Conservation (phyloP, 2,888 invertebrate species). For the Cheilosia scutellata region DNA sequence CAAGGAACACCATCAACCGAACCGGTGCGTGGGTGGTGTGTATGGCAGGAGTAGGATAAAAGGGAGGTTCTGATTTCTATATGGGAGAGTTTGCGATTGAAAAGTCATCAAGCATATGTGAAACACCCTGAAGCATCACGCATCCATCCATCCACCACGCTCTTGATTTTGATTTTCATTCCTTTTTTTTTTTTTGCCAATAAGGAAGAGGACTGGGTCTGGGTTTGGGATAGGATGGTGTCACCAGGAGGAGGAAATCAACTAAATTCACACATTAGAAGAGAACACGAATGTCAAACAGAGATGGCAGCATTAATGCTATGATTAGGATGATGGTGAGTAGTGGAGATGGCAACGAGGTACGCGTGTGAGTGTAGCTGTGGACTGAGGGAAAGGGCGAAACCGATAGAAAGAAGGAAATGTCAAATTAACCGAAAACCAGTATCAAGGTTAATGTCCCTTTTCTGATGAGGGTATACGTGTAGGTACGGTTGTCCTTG, state of each 20-base stretch:
- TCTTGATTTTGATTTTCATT: background rate
- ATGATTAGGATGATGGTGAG: constrained; percentile 41
- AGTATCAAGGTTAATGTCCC: constrained; percentile 74
- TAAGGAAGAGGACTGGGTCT: too few relatives aligned
- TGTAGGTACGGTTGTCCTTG: constrained; percentile 63
- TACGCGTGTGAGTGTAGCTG: background rate
- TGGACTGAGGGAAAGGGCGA: background rate
- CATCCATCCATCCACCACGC: background rate
- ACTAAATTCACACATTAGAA: constrained; percentile 4
- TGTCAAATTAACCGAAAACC: constrained; percentile 67
- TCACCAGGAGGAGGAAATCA: constrained; percentile 20
- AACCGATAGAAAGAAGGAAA: constrained; percentile 26
- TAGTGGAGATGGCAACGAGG: constrained; percentile 4
- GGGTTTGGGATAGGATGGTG: background rate
- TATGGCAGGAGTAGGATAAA: background rate
- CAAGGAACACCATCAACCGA: constrained; percentile 3
- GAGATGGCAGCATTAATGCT: constrained; percentile 4
- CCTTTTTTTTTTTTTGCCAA: background rate
- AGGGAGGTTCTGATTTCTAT: constrained; percentile 30
- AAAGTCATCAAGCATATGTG: constrained; percentile 67
- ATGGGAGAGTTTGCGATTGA: constrained; percentile 53
- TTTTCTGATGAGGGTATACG: constrained; percentile 64
- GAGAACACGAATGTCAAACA: background rate
- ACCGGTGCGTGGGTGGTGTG: constrained; percentile 1
- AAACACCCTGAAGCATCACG: constrained; percentile 28